Percentiles rank a stretch among this genome's conserved stretches.
phyloP scores from a whole-genome alignment of 2,113 vertebrate species.

The Morone chrysops region DNA sequence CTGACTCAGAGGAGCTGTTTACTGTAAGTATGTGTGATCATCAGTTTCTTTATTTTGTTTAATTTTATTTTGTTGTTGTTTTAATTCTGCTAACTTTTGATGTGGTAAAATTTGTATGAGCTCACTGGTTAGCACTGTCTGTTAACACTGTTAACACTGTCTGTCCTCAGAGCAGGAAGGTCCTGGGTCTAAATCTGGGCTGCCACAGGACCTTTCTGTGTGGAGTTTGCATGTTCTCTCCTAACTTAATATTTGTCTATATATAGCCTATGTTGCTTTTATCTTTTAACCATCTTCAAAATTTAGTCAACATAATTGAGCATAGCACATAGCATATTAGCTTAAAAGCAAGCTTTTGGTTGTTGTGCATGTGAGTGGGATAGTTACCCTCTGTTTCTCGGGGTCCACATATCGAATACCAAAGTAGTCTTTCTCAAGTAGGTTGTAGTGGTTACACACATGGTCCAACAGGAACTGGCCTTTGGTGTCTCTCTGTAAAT shows the following conservation, averaged over 20 bases:
- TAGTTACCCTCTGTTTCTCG: slow-evolving; percentile 94
- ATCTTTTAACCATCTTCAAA: too few relatives aligned
- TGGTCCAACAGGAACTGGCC: slow-evolving; percentile 97
- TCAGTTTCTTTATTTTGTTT: slow-evolving; percentile 7
- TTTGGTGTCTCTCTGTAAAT: slow-evolving; percentile 95
- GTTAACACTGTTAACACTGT: too few relatives aligned
- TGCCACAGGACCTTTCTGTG: too few relatives aligned
- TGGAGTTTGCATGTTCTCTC: too few relatives aligned
- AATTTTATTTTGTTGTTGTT: not conserved
- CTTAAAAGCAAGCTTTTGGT: too few relatives aligned
- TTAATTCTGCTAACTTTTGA: not conserved
- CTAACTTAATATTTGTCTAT: too few relatives aligned
- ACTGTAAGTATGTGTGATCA: slow-evolving; percentile 24
- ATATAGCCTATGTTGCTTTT: too few relatives aligned
- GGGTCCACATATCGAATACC: slow-evolving; percentile 98
- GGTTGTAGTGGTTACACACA: slow-evolving; percentile 98
- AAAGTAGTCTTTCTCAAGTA: slow-evolving; percentile 98
- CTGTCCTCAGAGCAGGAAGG: too few relatives aligned
- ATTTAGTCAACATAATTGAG: too few relatives aligned
- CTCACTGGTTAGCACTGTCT: too few relatives aligned
- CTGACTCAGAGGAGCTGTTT: slow-evolving; percentile 37
- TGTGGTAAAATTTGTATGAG: not conserved
- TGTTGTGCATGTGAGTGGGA: slow-evolving; percentile 7
- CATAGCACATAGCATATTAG: too few relatives aligned
- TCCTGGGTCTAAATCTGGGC: too few relatives aligned